Conservation (phyloP, 2,888 invertebrate genomes). For the Rosalia funebris region DNA sequence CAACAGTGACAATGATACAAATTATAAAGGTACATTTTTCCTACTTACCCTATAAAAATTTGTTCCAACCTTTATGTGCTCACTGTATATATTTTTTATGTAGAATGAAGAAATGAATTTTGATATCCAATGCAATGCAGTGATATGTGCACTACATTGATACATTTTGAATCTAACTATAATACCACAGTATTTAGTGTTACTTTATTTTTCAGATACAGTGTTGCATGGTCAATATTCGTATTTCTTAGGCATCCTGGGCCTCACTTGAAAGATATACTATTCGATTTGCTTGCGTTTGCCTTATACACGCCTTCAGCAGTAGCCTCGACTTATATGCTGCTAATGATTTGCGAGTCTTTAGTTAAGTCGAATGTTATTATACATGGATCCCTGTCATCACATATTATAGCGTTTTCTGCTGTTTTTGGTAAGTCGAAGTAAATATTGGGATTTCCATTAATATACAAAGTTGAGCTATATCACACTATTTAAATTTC, state of each 20-base stretch:
- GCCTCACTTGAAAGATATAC: slow-evolving; percentile 63
- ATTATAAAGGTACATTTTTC: no score
- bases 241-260: slow-evolving; percentile 64
- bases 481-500: not conserved
- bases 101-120: no score
- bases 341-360: slow-evolving; percentile 62
- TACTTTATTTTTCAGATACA: slow-evolving; percentile 50
- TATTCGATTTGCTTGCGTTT: slow-evolving; percentile 66
- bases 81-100: not conserved
- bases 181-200: no score
- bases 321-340: slow-evolving; percentile 62
- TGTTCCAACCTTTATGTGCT: no score
- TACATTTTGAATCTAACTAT: no score
- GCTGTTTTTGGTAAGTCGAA: slow-evolving; percentile 58
- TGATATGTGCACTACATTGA: no score
- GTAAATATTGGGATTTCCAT: no score
- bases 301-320: slow-evolving; percentile 67
- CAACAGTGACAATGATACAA: no score
- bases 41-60: no score
- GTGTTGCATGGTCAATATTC: slow-evolving; percentile 57
- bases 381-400: slow-evolving; percentile 50
- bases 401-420: slow-evolving; percentile 59
- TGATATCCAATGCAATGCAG: no score
- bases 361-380: slow-evolving; percentile 54
- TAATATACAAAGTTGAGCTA: not conserved